A percentile compares a stretch with the other conserved stretches of the same genome.
Conservation (phyloP, 1,140 invertebrate genomes). For the Drosophila micromelanica region DNA sequence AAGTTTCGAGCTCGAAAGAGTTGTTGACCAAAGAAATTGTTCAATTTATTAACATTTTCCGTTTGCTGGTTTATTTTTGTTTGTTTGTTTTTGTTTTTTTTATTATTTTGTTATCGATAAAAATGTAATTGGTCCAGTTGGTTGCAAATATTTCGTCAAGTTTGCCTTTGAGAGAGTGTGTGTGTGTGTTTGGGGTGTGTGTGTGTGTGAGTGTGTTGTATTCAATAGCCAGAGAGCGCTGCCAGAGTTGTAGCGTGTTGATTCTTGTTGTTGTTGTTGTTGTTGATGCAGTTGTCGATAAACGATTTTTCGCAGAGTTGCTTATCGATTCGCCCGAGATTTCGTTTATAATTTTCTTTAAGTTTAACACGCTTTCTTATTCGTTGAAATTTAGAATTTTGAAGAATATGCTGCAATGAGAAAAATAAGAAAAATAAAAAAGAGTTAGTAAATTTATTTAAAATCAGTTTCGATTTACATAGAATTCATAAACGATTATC, state of each 20-base stretch:
- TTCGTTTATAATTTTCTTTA: conserved; percentile 66
- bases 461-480: background rate
- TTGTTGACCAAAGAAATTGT: conserved; percentile 42
- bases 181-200: conserved; percentile 29
- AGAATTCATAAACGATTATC: no score
- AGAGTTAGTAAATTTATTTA: background rate
- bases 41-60: conserved; percentile 37
- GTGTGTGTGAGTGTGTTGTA: conserved; percentile 33
- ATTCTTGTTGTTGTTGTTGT: conserved; percentile 46
- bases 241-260: conserved; percentile 79
- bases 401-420: conserved; percentile 73
- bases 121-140: conserved; percentile 80
- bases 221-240: conserved; percentile 76
- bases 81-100: conserved; percentile 27
- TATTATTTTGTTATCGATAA: conserved; percentile 61
- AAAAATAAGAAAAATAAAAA: background rate
- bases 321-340: conserved; percentile 72
- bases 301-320: conserved; percentile 41
- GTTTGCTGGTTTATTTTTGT: conserved; percentile 22
- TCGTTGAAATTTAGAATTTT: conserved; percentile 82
- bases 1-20: conserved; percentile 31
- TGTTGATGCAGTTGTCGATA: conserved; percentile 43
- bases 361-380: conserved; percentile 83
- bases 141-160: conserved; percentile 56
- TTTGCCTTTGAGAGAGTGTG: conserved; percentile 31